Evolutionary conservation across 2,797 vertebrate genomes (phyloP), one percentile per base, ranked within the genome.

Genomic region (Dicrostonyx torquatus): DNA sequence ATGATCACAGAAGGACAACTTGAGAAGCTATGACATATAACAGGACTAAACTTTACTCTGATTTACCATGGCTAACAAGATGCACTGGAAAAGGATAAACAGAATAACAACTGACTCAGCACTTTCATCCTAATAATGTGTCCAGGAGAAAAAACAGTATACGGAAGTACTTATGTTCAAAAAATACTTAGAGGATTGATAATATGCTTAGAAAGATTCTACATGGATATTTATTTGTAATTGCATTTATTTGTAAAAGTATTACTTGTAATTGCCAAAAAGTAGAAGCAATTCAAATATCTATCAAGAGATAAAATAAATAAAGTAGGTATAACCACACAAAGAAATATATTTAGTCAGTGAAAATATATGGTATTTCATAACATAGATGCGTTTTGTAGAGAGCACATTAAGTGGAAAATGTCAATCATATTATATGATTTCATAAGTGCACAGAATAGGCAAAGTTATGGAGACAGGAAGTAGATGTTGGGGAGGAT

Each of bases 61-160:
- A 80, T 79, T 94, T 94, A 48, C 55, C 73, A 8, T 88, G 53
- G n/a, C 43, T 80, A 85, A 83, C 20, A 72, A 72, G 53, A 64
- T 93, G 64, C 40, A 64, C 66, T 83, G 55, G 26, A 93, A 94
- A 86, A 80, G 8, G 12, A 55, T 89, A 82, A 93, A 76, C 17
- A 58, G 10, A 66, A 10, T 91, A 62, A 75, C 20, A 43, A 60
- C 22, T 17, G 26, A 77, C 15, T 1, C 17, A 77, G 22, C 9
- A 60, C n/a, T 88, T 77, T 76, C 4, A 62, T 90, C 80, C 72
- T 66, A 93, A 40, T 11, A 29, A 78, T 80, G 79, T 45, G 53
- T 24, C 31, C 50, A 89, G 58, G 43, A 75, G 48, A 62, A 20
- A 86, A 76, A 93, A 88, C 40, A 68, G 73, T 90, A 43, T 29